These are phyloP conservation scores for Physeter macrocephalus DNA, from an alignment of 2,113 vertebrate genomes.

Conservation along the genomic window DNA sequence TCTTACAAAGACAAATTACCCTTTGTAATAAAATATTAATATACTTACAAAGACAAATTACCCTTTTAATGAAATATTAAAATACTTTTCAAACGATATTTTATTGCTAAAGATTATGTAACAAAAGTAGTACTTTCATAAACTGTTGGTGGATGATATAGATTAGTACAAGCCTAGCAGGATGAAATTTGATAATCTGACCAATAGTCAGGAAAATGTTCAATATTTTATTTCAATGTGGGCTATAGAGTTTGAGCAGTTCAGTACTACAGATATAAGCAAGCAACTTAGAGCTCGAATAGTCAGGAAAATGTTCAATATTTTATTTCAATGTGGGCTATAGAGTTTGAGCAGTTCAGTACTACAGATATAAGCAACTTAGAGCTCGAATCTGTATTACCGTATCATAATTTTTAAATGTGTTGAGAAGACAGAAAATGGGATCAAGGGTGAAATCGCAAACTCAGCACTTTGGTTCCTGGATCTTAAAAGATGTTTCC, in stretches of 20 bases:
- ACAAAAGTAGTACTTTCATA: neutral
- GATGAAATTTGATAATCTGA: slow-evolving; percentile 13
- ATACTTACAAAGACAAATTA: neutral
- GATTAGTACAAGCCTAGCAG: neutral
- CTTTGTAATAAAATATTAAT: slow-evolving; percentile 30
- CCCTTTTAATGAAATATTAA: slow-evolving; percentile 1
- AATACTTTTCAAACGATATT: neutral
- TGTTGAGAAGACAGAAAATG: slow-evolving; percentile 20
- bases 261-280: neutral
- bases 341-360: neutral
- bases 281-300: neutral
- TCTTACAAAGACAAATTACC: neutral
- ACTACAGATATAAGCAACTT: neutral
- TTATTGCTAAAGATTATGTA: neutral
- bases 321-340: neutral
- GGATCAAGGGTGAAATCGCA: neutral
- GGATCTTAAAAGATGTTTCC: slow-evolving; percentile 2
- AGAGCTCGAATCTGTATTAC: neutral
- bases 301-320: slow-evolving; percentile 20
- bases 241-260: neutral
- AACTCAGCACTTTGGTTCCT: neutral
- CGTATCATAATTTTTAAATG: neutral
- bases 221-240: neutral
- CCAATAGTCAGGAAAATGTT: slow-evolving; percentile 15
- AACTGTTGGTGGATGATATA: slow-evolving; percentile 15